Percentiles rank a stretch among this genome's conserved stretches.
Evolutionary conservation across 2,888 invertebrate species (phyloP).

Genomic region (Limnephilus rhombicus): DNA sequence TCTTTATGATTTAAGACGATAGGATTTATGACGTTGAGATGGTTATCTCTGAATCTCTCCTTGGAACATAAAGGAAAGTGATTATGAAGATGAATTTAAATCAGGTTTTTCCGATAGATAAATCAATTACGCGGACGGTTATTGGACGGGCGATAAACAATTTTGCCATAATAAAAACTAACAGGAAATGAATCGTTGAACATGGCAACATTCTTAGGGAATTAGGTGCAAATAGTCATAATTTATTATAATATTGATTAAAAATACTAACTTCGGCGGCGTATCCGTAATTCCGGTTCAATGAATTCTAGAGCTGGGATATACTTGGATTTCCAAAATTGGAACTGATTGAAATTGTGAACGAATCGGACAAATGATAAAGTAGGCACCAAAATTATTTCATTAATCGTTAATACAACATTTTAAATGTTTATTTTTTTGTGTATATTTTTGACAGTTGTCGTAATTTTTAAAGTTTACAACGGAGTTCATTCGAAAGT

Average conservation of each 20-base stretch:
- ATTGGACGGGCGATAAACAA: neutral
- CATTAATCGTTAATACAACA: too few relatives aligned
- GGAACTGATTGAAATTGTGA: too few relatives aligned
- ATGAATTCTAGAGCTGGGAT: too few relatives aligned
- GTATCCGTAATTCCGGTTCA: too few relatives aligned
- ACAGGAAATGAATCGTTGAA: neutral
- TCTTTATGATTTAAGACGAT: neutral
- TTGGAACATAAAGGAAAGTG: neutral
- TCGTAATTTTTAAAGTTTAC: too few relatives aligned
- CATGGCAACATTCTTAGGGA: neutral
- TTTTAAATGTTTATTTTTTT: too few relatives aligned
- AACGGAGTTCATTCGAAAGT: too few relatives aligned
- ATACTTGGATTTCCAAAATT: too few relatives aligned
- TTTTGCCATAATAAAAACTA: neutral
- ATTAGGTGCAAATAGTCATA: neutral
- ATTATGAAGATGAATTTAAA: neutral
- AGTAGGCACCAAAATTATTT: too few relatives aligned
- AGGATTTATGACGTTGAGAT: neutral
- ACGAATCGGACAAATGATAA: too few relatives aligned
- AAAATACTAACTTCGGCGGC: too few relatives aligned
- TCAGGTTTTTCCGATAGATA: neutral
- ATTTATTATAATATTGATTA: neutral
- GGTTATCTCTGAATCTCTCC: neutral
- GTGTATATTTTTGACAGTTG: too few relatives aligned
- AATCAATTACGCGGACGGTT: neutral